Evolutionary conservation across 2,113 vertebrate genomes (phyloP), one percentile per base, ranked within the genome.

Genomic region (Atlantisia rogersi): DNA sequence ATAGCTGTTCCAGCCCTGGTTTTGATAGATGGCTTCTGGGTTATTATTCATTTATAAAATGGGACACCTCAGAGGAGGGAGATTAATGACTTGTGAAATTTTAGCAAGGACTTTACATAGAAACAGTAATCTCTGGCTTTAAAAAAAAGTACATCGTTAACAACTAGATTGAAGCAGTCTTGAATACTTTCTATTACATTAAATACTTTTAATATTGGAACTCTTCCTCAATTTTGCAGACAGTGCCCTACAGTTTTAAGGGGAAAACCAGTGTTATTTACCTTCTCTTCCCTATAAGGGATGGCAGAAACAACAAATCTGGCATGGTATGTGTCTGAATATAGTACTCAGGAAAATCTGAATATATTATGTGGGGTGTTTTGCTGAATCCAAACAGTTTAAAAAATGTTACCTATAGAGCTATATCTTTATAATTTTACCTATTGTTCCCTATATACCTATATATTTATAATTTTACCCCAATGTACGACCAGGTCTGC

Each of bases 11-110:
- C 68, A 90, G 90, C 65, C 32, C 60, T 0, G 0, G 2, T 68
- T 93, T 64, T 56, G 76, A 91, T 37, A 28, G 80, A 69, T 73
- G 76, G 15, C 35, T 92, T 82, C 69, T 82, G 86, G 74, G 83
- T 83, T 84, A 69, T 90, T 84, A 68, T 63, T 94, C 52, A 58
- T 83, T 68, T 92, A 50, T 75, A 77, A 94, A 95, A 64, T 88
- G 74, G 91, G 86, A 44, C 90, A 75, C 68, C 84, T 74, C 64
- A 53, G 15, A 85, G 81, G 60, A 76, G 59, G 29, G 58, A 88
- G 58, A 89, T 84, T 86, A 91, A 89, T 90, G 60, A 81, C 69
- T 58, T 44, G 37, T 88, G 90, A 73, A 82, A 65, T 58, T 89
- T 82, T 62, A 82, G 55, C 44, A 15, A 73, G 67, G 48, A 25